Evolutionary conservation across 2,797 vertebrate genomes (phyloP).

Genomic region (Nothura maculosa): DNA sequence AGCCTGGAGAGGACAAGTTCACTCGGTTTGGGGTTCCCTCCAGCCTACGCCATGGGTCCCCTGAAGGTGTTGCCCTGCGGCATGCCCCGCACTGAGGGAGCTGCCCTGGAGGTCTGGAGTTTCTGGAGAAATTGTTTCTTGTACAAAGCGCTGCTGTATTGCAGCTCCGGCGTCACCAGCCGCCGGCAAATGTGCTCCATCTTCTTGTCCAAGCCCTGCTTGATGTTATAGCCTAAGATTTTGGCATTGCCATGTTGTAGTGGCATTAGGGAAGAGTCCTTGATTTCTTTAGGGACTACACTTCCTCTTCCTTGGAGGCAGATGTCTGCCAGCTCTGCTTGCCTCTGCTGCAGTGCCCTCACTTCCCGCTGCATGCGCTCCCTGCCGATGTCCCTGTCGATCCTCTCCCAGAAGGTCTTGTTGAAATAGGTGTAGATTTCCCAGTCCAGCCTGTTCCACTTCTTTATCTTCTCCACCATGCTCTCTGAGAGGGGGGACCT

Average conservation of each 20-base stretch:
- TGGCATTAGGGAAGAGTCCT: slow-evolving; percentile 78
- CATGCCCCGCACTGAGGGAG: not conserved
- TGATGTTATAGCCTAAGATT: slow-evolving; percentile 89
- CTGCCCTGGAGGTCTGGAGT: not conserved
- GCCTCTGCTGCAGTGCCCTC: slow-evolving; percentile 64
- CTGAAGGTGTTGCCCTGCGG: not conserved
- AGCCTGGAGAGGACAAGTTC: not conserved
- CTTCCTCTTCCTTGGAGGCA: slow-evolving; percentile 81
- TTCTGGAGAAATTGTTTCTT: slow-evolving; percentile 77
- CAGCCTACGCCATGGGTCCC: not conserved
- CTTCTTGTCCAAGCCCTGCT: slow-evolving; percentile 65
- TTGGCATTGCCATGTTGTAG: slow-evolving; percentile 84
- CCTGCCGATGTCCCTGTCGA: slow-evolving; percentile 77
- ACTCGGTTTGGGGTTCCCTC: not conserved
- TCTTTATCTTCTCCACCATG: slow-evolving; percentile 78
- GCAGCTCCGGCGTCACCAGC: slow-evolving; percentile 87
- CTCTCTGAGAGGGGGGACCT: slow-evolving; percentile 47
- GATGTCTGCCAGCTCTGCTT: slow-evolving; percentile 62
- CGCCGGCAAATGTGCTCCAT: slow-evolving; percentile 75
- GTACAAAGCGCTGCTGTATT: slow-evolving; percentile 83
- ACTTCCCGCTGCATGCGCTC: slow-evolving; percentile 81
- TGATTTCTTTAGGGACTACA: slow-evolving; percentile 79
- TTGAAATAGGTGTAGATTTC: slow-evolving; percentile 89
- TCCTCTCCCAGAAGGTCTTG: slow-evolving; percentile 84
- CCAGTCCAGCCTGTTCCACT: slow-evolving; percentile 90